Evolutionary conservation across 2,888 invertebrate genomes (phyloP), one percentile per base, ranked within the genome.

Genomic region (Sylvicola fuscatus): DNA sequence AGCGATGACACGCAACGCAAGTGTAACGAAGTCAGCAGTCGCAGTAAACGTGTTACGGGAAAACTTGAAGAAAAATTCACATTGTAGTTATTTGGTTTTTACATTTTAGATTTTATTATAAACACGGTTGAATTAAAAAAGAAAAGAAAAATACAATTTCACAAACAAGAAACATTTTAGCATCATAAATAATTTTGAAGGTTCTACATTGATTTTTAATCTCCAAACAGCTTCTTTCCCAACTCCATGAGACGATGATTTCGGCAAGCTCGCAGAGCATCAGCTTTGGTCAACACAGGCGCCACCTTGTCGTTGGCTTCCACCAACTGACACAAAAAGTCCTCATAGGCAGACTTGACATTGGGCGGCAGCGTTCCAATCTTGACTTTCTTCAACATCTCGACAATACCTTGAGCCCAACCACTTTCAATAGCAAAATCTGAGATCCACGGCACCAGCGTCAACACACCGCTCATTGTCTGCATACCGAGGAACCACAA

Each of bases 401-500:
- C 75, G 35, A 84, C 66, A 37, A 89, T 86, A 10, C 86, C 87
- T 51, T 83, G 77, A 3, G 83, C 80, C 86, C 89, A 90, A n/a
- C 89, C 89, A 52, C 86, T 86, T 48, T 89, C 89, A 40, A 89
- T 75, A 3, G 84, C 79, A 58, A 87, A 87, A 48, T 87, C 84
- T 0, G 83, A 82, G 41, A 87, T 73, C 87, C 87, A 87, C 3
- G 86, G 83, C 40, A 87, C 70, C 40, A 75, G 68, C 13, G 81
- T 72, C 29, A 89, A 58, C 1, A 87, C 74, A 26, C 76, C 72
- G 48, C 83, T 74, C 67, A 90, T 77, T 2, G 89, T 87, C 54
- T 89, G 89, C 84, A 90, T 86, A 14, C 89, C 89, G 40, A 90
- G 63, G 56, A 87, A 90, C 90, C 90, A 90, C 11, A 90, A 60